Evolutionary conservation across 2,888 invertebrate genomes (phyloP), one percentile per base, ranked within the genome.

Genomic region (Lycocerus yunnanus): DNA sequence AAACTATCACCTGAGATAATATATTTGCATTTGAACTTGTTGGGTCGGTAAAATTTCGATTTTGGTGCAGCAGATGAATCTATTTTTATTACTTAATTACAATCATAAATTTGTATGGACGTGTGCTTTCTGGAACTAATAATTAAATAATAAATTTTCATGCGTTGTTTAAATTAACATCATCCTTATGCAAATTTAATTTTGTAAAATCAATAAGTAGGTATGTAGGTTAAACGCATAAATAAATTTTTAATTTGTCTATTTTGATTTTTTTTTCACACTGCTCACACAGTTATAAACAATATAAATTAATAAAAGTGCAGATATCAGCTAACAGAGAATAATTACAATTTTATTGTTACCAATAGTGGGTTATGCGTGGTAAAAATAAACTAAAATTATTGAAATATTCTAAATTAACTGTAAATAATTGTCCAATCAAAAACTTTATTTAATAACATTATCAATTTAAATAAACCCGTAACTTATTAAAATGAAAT

Each of bases 221-320:
- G 69, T 69, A 69, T 69, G 63, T 69, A 63, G 69, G 69, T 69
- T 69, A 69, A 63, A 69, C 27, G 16, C 58, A 69, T 43, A 43
- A 43, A 43, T n/a, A 43, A 43, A 43, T 43, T 43, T 43, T 43
- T 43, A 43, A 43, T 43, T 43, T 43, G 2, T n/a, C n/a, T 43
- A n/a, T 43, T n/a, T n/a, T n/a, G n/a, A 13, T n/a, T 43, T 43
- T 43, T 43, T 43, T 43, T n/a, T 43, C 43, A 43, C 43, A 43
- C 13, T n/a, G 43, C 2, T n/a, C 8, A 43, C n/a, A n/a, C 5
- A n/a, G 8, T 43, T 43, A 8, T 8, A n/a, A 43, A 43, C 43
- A 43, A 43, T 43, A n/a, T 43, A 43, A 43, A 43, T n/a, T 43
- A 43, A 43, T 43, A 43, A 43, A 43, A 43, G 13, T n/a, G n/a